A percentile compares a stretch with the other conserved stretches of the same genome.
phyloP scores from a whole-genome alignment of 2,888 invertebrate genomes.

The Diaprepes abbreviatus region DNA sequence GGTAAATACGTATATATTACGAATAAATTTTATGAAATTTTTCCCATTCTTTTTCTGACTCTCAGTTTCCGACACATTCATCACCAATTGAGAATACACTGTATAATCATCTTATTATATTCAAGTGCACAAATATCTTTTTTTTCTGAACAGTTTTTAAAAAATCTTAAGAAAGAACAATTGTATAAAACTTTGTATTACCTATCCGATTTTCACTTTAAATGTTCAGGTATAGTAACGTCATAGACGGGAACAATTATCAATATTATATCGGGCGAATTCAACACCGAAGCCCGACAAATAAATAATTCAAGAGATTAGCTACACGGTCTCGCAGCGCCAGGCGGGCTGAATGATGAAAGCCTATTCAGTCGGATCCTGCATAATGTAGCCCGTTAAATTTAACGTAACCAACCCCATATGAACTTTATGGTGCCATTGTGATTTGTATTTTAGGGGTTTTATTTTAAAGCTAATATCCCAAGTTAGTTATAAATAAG shows the following conservation, averaged over 20 bases:
- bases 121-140: too few relatives aligned
- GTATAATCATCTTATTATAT: too few relatives aligned
- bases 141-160: too few relatives aligned
- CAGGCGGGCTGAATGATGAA: conserved; percentile 31
- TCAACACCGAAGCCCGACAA: conserved; percentile 31
- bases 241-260: conserved; percentile 28
- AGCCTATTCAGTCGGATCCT: conserved; percentile 36
- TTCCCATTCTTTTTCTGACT: too few relatives aligned
- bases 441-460: conserved; percentile 27
- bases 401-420: conserved; percentile 33
- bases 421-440: conserved; percentile 26
- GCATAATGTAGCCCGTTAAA: conserved; percentile 38
- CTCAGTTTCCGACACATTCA: too few relatives aligned
- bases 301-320: conserved; percentile 36
- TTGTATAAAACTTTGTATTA: neutral
- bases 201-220: neutral
- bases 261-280: conserved; percentile 34
- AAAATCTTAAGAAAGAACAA: neutral
- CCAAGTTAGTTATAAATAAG: neutral
- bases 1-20: too few relatives aligned
- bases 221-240: conserved; percentile 15
- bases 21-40: too few relatives aligned
- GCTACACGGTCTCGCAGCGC: conserved; percentile 27
- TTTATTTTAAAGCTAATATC: conserved; percentile 17
- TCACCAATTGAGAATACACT: too few relatives aligned